Evolutionary conservation across 2,888 invertebrate genomes (phyloP).

Genomic region (Meteorus colon): DNA sequence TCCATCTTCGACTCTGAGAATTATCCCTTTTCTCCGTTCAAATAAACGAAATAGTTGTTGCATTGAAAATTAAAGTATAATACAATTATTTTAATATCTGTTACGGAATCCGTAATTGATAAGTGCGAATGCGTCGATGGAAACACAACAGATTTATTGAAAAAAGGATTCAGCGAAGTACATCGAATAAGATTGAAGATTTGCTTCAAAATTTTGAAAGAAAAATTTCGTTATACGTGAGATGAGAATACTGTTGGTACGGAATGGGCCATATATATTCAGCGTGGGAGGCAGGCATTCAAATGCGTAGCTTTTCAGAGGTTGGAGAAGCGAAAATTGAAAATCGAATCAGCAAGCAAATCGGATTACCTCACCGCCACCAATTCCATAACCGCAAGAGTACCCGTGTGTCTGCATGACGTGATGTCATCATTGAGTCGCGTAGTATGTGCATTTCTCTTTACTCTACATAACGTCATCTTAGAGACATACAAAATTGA

Average conservation of each 20-base stretch:
- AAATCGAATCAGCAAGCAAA: slow-evolving; percentile 66
- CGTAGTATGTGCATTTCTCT: not conserved
- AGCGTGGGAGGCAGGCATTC: slow-evolving; percentile 44
- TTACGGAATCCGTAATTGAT: too few relatives aligned
- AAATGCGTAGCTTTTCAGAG: slow-evolving; percentile 60
- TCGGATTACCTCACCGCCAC: slow-evolving; percentile 62
- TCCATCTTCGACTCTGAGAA: not conserved
- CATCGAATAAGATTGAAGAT: not conserved
- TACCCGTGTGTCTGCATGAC: slow-evolving; percentile 44
- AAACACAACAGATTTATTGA: not conserved
- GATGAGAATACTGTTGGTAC: slow-evolving; percentile 10
- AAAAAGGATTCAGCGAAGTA: slow-evolving; percentile 18
- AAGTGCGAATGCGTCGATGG: not conserved
- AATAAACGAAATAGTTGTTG: not conserved
- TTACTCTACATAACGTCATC: not conserved
- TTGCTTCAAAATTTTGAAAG: not conserved
- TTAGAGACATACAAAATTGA: slow-evolving; percentile 49
- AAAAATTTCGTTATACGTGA: slow-evolving; percentile 49
- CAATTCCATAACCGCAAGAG: slow-evolving; percentile 60
- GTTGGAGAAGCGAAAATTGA: slow-evolving; percentile 64
- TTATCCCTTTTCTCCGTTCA: not conserved
- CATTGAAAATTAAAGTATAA: too few relatives aligned
- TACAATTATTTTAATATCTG: too few relatives aligned
- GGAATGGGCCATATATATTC: not conserved
- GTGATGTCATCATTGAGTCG: slow-evolving; percentile 47